Base-by-base conservation (phyloP, 2,888 invertebrate genomes). In the Zeuzera pyrina region DNA sequence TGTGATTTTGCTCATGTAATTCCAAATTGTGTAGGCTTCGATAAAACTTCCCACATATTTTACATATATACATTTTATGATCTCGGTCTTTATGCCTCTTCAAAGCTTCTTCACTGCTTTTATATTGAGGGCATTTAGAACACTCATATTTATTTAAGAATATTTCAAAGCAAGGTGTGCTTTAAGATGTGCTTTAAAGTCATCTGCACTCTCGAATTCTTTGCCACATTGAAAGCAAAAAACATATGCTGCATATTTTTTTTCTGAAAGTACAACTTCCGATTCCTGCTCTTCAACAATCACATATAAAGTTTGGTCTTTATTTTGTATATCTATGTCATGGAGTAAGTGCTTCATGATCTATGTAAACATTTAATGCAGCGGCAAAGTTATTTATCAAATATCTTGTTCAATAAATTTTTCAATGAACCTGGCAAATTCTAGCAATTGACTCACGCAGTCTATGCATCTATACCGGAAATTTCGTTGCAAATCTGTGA, bases 1-100 rank as follows among this genome's bases (percentile, higher is more conserved):
- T 40, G 37, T 79, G 79, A 44, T 65, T 76, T 30, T 58, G 55
- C 48, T 79, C 74, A 52, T 81, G 81, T 2, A 36, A 33, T 12
- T 58, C 49, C 8, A 79, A 40, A 34, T 68, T 76, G 4, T 68
- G 60, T 2, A 68, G 27, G 1, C 65, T 69, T 31, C 51, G 49
- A 23, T 52, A 76, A 3, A 65, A 49, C 36, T 72, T 78, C 0
- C 79, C 81, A 40, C 81, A 81, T 14, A 68, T 63, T 33, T 68
- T 68, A 29, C 81, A 81, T 0, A 71, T 48, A 39, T 60, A 59
- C 1, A 49, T 30, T 7, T 42, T 52, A 33, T 81, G 78, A 1
- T 28, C 24, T 30, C 42, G 52, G 12, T 62, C 49, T 16, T 57
- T 45, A 31, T 81, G 81, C 2, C 59, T 54, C 8, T 61, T 53